These are phyloP conservation scores for Styela plicata DNA, from an alignment of 23 tunicate species.

Conservation along the genomic window DNA sequence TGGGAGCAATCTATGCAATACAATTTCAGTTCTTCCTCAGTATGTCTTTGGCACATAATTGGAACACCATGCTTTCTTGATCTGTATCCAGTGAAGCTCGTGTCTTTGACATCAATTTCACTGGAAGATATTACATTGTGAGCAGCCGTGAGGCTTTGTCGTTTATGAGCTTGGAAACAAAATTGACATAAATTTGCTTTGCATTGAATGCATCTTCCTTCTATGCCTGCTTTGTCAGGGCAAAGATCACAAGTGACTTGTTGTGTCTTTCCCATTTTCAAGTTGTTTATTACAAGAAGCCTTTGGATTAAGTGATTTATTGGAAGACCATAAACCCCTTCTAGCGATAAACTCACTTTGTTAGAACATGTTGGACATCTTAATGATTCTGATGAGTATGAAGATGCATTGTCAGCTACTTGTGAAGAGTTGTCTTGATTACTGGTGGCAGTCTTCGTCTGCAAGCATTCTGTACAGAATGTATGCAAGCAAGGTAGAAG, in stretches of 20 bases:
- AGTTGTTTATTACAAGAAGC: conserved; percentile 4
- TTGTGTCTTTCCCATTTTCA: conserved; percentile 7
- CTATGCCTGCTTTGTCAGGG: conserved; percentile 17
- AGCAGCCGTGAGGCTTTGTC: conserved; percentile 28
- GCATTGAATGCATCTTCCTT: conserved; percentile 23
- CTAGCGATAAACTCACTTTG: conserved; percentile 5
- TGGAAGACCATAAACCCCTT: conserved; percentile 26
- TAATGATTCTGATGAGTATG: conserved; percentile 6
- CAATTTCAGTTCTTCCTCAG: conserved; percentile 62
- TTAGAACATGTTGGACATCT: conserved; percentile 20
- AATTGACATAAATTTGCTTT: conserved; percentile 19
- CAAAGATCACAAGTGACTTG: conserved; percentile 25
- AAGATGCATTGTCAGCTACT: not conserved
- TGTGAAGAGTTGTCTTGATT: not conserved
- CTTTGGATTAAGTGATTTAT: conserved; percentile 16
- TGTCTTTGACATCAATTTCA: conserved; percentile 5
- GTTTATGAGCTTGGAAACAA: conserved; percentile 26
- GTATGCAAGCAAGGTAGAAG: conserved; percentile 29
- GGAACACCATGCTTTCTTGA: not conserved
- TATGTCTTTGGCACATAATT: conserved; percentile 49
- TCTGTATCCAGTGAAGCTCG: not conserved
- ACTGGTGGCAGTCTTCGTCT: not conserved
- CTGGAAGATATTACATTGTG: conserved; percentile 15
- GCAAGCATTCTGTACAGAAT: conserved; percentile 26
- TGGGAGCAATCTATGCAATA: conserved; percentile 66